Evolutionary conservation across 2,113 vertebrate species (phyloP).

Genomic region (Sturnira hondurensis): DNA sequence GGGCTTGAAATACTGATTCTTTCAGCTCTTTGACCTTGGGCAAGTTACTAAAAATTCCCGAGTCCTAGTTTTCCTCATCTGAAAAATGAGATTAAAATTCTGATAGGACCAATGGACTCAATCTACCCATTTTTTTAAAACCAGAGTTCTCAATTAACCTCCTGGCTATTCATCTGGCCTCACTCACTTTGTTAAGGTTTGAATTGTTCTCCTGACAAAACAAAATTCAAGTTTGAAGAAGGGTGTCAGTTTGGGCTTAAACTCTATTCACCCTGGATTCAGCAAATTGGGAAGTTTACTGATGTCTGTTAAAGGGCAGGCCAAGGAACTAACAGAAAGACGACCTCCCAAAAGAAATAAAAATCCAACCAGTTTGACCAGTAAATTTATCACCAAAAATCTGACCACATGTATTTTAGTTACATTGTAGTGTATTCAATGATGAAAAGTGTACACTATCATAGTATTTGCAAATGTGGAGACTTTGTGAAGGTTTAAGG

Average conservation of each 20-base stretch:
- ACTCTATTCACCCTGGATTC: not conserved
- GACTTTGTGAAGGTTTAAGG: conserved; percentile 34
- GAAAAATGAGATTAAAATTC: not conserved
- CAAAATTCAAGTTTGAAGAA: not conserved
- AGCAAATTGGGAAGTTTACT: not conserved
- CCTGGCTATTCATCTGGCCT: not conserved
- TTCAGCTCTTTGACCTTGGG: not conserved
- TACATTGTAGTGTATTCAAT: not conserved
- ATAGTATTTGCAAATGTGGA: conserved; percentile 36
- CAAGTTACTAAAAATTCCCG: not conserved
- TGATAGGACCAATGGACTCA: not conserved
- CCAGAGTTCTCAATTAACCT: not conserved
- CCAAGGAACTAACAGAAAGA: not conserved
- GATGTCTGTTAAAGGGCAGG: not conserved
- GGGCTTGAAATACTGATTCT: not conserved
- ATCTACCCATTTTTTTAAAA: not conserved
- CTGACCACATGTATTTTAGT: not conserved
- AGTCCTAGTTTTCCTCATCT: not conserved
- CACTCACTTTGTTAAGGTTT: not conserved
- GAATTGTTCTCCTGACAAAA: not conserved
- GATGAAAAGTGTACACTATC: not conserved
- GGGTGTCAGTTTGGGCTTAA: not conserved
- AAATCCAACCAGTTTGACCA: not conserved
- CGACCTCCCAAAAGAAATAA: not conserved
- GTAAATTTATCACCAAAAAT: not conserved